Conservation (phyloP, 2,113 vertebrate genomes). For the Coptodon bakossiorum region DNA sequence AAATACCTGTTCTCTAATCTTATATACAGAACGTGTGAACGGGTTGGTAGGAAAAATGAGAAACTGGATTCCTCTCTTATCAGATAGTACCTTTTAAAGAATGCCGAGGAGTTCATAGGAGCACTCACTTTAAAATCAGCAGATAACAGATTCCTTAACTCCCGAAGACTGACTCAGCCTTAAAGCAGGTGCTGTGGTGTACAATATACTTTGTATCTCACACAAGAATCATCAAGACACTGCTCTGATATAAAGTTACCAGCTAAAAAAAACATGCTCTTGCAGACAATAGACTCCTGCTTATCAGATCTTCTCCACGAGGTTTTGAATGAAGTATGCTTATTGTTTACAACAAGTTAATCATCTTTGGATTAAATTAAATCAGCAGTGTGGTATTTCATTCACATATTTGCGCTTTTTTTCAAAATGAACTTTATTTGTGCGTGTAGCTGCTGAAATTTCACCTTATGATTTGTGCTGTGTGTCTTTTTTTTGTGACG, state of each 20-base stretch:
- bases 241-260: neutral
- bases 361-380: neutral
- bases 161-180: neutral
- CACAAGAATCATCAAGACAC: neutral
- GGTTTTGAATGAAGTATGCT: neutral
- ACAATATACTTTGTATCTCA: neutral
- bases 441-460: neutral
- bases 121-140: neutral
- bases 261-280: neutral
- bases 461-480: neutral
- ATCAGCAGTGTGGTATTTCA: neutral
- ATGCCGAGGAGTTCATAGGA: constrained; percentile 3
- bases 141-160: constrained; percentile 4
- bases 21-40: neutral
- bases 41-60: neutral
- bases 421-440: neutral
- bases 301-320: constrained; percentile 3
- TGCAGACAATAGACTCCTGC: neutral
- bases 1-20: neutral
- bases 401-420: neutral
- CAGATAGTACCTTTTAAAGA: constrained; percentile 43
- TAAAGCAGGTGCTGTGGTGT: neutral
- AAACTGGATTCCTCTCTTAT: constrained; percentile 16
- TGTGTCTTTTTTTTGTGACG: neutral
- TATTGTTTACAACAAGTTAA: neutral